Percentiles rank a stretch among this genome's conserved stretches.
phyloP scores from a whole-genome alignment of 2,888 invertebrate genomes.

The Geophilus truncorum region DNA sequence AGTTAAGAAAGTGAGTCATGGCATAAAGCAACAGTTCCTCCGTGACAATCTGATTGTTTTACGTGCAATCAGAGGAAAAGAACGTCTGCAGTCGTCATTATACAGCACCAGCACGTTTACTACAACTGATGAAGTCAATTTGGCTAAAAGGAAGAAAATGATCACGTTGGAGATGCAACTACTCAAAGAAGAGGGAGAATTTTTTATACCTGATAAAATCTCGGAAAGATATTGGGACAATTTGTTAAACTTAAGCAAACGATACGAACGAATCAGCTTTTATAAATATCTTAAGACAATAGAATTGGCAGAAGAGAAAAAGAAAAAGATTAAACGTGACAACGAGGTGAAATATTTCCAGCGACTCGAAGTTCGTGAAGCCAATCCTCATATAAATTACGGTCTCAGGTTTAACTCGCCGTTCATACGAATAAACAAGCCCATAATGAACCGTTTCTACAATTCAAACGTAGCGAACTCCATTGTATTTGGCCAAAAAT shows the following conservation, averaged over 20 bases:
- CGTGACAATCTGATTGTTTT: too few relatives aligned
- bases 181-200: not conserved
- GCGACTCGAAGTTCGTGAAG: not conserved
- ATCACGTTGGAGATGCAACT: not conserved
- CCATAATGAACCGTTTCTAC: conserved; percentile 60
- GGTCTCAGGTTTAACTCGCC: conserved; percentile 49
- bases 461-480: conserved; percentile 55
- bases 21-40: too few relatives aligned
- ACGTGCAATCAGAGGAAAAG: too few relatives aligned
- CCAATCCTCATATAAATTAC: not conserved
- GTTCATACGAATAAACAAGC: conserved; percentile 61
- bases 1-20: too few relatives aligned
- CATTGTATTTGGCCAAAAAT: conserved; percentile 62
- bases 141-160: not conserved
- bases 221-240: not conserved
- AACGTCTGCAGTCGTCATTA: too few relatives aligned
- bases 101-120: too few relatives aligned
- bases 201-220: not conserved
- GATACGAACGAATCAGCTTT: not conserved
- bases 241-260: not conserved
- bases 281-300: not conserved
- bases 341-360: not conserved
- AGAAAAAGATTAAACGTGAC: not conserved
- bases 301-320: not conserved
- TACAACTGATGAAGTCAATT: too few relatives aligned